These are phyloP conservation scores for Ariopsis seemanni DNA, from an alignment of 2,113 vertebrate species.

Conservation along the genomic window DNA sequence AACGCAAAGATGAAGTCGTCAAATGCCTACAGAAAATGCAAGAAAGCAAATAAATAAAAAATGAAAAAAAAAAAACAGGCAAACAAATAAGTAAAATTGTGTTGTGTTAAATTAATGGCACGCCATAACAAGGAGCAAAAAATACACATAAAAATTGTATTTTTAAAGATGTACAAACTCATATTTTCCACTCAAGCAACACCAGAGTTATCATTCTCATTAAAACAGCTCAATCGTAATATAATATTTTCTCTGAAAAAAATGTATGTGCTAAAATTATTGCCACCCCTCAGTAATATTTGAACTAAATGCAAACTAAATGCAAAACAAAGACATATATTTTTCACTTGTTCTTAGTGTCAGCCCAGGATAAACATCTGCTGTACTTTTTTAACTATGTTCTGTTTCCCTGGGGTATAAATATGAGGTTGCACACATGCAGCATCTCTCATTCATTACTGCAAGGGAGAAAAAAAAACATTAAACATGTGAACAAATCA, in stretches of 20 bases:
- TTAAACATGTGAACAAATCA: background rate
- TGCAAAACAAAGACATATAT: too few species aligned
- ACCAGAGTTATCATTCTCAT: background rate
- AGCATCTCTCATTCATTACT: too few species aligned
- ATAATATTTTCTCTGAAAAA: background rate
- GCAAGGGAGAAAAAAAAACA: background rate
- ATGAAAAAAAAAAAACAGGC: background rate
- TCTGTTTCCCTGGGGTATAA: background rate
- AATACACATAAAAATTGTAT: background rate
- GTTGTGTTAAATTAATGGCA: background rate
- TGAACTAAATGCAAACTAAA: too few species aligned
- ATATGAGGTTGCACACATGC: background rate
- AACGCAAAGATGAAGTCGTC: constrained; percentile 89
- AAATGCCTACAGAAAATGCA: constrained; percentile 73
- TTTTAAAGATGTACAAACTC: background rate
- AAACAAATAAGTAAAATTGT: background rate
- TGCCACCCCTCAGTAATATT: too few species aligned
- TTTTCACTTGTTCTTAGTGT: too few species aligned
- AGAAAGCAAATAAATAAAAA: background rate
- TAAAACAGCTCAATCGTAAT: background rate
- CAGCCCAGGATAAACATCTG: too few species aligned
- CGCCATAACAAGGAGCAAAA: background rate
- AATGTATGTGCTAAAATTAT: too few species aligned
- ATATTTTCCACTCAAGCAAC: too few species aligned
- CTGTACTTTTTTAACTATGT: background rate